Percentiles rank a stretch among this genome's conserved stretches.
Evolutionary conservation across 2,888 invertebrate species (phyloP).

Genomic region (Napeogenes inachia): DNA sequence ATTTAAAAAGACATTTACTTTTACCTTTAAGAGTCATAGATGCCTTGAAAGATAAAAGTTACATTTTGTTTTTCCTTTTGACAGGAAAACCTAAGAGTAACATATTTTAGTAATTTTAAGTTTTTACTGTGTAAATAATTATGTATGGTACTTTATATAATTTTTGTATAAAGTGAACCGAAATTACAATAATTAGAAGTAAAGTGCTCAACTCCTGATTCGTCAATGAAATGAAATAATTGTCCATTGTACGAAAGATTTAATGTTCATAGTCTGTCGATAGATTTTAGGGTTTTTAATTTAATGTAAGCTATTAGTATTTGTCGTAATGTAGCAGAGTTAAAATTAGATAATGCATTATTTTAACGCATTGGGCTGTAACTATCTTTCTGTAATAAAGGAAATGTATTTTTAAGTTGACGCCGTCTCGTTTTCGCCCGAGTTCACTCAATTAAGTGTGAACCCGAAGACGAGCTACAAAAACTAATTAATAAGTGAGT

Average conservation of each 20-base stretch:
- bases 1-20: no score
- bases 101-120: no score
- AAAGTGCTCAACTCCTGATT: not conserved
- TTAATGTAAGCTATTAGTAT: conserved; percentile 22
- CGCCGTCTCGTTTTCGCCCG: conserved; percentile 61
- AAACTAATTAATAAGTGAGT: conserved; percentile 31
- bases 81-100: no score
- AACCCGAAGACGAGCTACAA: conserved; percentile 40
- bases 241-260: not conserved
- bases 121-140: no score
- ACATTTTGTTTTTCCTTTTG: conserved; percentile 29
- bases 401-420: conserved; percentile 69
- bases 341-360: conserved; percentile 37
- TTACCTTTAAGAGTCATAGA: no score
- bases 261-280: no score
- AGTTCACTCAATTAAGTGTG: conserved; percentile 63
- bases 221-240: not conserved
- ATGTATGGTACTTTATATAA: no score
- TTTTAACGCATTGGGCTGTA: conserved; percentile 42
- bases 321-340: conserved; percentile 30
- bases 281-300: not conserved
- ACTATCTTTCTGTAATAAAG: conserved; percentile 52
- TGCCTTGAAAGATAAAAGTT: no score
- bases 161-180: no score
- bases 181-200: not conserved